These are phyloP conservation scores for Nipponia nippon DNA, from an alignment of 2,113 vertebrate species.

Conservation along the genomic window DNA sequence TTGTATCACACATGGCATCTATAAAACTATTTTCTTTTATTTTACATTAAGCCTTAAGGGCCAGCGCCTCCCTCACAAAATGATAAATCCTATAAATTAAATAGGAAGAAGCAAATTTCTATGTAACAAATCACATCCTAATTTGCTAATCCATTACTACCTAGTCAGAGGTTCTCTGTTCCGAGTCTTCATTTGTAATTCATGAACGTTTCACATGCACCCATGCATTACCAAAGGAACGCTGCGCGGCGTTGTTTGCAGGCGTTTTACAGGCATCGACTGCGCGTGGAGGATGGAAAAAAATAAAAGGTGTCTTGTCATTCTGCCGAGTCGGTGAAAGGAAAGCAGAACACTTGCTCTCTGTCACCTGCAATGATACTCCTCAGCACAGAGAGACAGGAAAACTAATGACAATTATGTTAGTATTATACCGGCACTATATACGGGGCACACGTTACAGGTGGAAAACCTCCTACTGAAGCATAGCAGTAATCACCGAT, in stretches of 20 bases:
- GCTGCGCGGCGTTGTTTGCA: neutral
- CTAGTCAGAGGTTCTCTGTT: neutral
- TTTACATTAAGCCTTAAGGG: neutral
- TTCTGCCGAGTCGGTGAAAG: neutral
- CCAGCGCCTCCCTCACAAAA: neutral
- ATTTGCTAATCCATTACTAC: neutral
- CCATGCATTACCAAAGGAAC: neutral
- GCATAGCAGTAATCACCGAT: too few relatives aligned
- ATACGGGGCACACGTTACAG: neutral
- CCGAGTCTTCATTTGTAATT: constrained; percentile 3
- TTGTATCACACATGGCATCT: neutral
- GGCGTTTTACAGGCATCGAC: neutral
- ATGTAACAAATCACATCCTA: neutral
- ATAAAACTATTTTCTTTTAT: neutral
- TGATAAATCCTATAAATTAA: neutral
- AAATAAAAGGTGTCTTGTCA: neutral
- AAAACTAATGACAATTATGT: neutral
- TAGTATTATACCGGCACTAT: neutral
- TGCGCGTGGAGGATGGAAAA: neutral
- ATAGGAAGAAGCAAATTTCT: neutral
- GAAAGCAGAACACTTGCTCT: neutral
- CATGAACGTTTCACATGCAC: neutral
- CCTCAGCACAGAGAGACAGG: neutral
- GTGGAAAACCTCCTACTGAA: neutral
- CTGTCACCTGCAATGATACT: neutral